Base-by-base conservation (phyloP, 2,113 vertebrate species). In the Aptenodytes patagonicus region DNA sequence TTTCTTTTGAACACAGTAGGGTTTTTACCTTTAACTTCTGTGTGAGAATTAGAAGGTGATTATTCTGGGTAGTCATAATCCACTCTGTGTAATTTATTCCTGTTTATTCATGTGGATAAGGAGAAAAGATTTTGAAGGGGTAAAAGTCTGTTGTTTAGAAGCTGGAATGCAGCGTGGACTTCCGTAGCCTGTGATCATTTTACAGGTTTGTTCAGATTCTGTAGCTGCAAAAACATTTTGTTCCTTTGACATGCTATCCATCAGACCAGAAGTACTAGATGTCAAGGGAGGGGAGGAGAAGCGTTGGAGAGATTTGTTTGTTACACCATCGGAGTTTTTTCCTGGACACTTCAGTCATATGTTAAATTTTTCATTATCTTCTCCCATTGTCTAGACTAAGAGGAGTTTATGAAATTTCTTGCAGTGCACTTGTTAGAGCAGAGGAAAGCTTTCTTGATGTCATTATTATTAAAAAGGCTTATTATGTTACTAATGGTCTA, bases 401-500 rank as follows among this genome's bases (percentile, higher is more conserved):
- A 46, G 38, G 5, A 38, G 69, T 78, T 84, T 69, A 16, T 90
- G 92, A 40, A 62, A 83, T 93, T 88, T 29, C 89, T 96, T 57
- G 58, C 91, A 51, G 87, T 4, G 70, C 52, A 3, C 90, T 80
- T 32, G 49, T 12, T 86, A 5, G 60, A 40, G 92, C 90, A 70
- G 85, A 24, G 85, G 58, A 62, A 77, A 94, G 93, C 62, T 70
- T 80, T 44, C 85, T 57, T 76, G 71, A 51, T 51, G 82, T 42
- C 79, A 38, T 55, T 80, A 13, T 93, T 93, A 13, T 92, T 69
- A 29, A 18, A 88, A 83, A 64, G 90, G 93, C 87, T 96, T 90
- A 96, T 36, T 51, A 18, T 70, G 54, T 96, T 96, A 95, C 54
- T 95, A 29, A 78, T 86, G 95, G 92, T 95, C 95, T 94, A 28